Conservation (phyloP, 2,888 invertebrate species). For the Acleris holmiana region DNA sequence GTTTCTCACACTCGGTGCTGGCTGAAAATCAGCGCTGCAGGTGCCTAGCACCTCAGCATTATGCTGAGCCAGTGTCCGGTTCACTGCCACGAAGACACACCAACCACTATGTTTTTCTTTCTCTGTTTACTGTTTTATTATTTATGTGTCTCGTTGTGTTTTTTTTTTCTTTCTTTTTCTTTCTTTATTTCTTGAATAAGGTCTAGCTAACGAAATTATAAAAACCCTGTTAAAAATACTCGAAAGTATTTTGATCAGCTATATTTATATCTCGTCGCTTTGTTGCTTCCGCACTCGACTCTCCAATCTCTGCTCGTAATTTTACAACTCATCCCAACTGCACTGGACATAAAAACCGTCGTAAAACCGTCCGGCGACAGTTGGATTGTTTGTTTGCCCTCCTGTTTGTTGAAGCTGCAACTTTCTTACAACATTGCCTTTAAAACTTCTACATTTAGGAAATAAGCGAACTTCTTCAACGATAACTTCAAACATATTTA, state of each 20-base stretch:
- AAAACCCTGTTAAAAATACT: slow-evolving; percentile 5
- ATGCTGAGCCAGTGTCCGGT: too few relatives aligned
- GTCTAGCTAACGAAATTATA: too few relatives aligned
- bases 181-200: too few relatives aligned
- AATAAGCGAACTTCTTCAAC: background rate
- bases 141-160: too few relatives aligned
- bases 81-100: too few relatives aligned
- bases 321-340: slow-evolving; percentile 33
- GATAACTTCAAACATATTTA: too few relatives aligned
- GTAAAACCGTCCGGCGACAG: slow-evolving; percentile 30
- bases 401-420: slow-evolving; percentile 31
- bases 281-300: background rate
- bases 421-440: slow-evolving; percentile 21
- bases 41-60: too few relatives aligned
- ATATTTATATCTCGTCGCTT: background rate
- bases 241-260: background rate
- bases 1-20: too few relatives aligned
- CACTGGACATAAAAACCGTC: slow-evolving; percentile 33
- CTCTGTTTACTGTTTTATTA: too few relatives aligned
- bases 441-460: background rate
- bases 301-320: slow-evolving; percentile 24
- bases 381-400: slow-evolving; percentile 35
- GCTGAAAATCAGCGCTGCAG: too few relatives aligned
- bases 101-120: too few relatives aligned
- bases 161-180: too few relatives aligned